Percentiles rank a stretch among this genome's conserved stretches.
Conservation (phyloP, 2,113 vertebrate species). For the Zosterops borbonicus region DNA sequence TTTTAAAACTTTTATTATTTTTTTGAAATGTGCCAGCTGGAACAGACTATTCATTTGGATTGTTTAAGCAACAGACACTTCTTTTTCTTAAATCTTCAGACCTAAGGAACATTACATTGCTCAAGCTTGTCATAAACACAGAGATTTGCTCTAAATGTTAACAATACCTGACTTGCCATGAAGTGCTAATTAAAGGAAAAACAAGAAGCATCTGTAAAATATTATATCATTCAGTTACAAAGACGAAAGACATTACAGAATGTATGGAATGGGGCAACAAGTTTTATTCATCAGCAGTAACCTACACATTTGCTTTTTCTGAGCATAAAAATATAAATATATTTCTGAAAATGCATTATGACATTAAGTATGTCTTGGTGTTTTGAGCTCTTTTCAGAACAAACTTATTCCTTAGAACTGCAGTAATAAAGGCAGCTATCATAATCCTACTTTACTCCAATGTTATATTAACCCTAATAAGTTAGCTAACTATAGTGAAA, state of each 20-base stretch:
- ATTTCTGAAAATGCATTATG: neutral
- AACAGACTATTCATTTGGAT: neutral
- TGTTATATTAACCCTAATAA: neutral
- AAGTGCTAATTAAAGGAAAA: neutral
- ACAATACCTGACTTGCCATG: neutral
- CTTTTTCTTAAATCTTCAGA: neutral
- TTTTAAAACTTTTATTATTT: neutral
- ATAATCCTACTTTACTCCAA: neutral
- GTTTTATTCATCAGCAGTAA: neutral
- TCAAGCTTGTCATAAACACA: neutral
- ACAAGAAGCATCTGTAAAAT: neutral
- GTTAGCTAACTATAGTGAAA: neutral
- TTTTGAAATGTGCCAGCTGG: neutral
- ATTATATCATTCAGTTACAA: neutral
- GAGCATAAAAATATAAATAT: neutral
- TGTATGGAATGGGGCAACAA: neutral
- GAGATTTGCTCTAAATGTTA: neutral
- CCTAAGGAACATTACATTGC: neutral
- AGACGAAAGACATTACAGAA: neutral
- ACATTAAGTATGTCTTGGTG: neutral
- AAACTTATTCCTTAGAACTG: neutral
- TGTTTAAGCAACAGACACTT: accelerated
- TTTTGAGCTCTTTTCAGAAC: neutral
- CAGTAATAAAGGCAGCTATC: neutral
- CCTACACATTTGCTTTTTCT: neutral